Conservation (phyloP, 2,888 invertebrate species). For the Drosophila bunnanda region DNA sequence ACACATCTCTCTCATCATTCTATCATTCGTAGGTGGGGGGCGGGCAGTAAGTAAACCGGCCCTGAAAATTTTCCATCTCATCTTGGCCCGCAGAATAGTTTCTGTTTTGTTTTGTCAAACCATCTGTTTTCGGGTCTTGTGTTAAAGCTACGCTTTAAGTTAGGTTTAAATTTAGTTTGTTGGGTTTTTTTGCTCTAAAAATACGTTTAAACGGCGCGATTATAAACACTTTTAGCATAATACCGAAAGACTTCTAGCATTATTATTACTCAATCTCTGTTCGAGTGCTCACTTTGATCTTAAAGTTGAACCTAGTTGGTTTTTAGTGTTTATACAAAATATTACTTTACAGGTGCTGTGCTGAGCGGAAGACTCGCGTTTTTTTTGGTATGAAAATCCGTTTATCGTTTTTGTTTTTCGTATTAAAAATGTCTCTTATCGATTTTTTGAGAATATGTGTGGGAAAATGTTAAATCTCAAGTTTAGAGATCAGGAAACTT, state of each 20-base stretch:
- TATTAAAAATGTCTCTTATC: conserved; percentile 56
- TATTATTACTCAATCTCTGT: conserved; percentile 43
- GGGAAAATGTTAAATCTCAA: conserved; percentile 32
- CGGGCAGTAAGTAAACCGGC: conserved; percentile 55
- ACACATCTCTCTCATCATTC: conserved; percentile 28
- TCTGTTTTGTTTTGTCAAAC: conserved; percentile 16
- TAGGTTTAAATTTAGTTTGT: conserved; percentile 36
- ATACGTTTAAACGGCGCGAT: conserved; percentile 48
- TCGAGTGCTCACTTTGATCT: conserved; percentile 26
- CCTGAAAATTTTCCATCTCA: conserved; percentile 50
- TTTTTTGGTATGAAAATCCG: conserved; percentile 39
- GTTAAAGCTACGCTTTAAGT: conserved; percentile 67
- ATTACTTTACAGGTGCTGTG: conserved; percentile 54
- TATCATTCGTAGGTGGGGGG: conserved; percentile 67
- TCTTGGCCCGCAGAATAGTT: conserved; percentile 28
- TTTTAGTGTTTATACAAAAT: conserved; percentile 55
- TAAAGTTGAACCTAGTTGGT: conserved; percentile 23
- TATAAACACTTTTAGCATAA: conserved; percentile 33
- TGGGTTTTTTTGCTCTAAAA: conserved; percentile 48
- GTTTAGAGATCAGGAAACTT: conserved; percentile 43
- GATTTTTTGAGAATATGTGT: conserved; percentile 24
- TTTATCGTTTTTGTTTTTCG: conserved; percentile 36
- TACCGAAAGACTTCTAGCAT: conserved; percentile 34
- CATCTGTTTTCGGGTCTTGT: conserved; percentile 32
- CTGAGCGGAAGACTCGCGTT: conserved; percentile 71